Evolutionary conservation across 1,140 invertebrate species (phyloP), one percentile per base, ranked within the genome.

Genomic region (Halotydeus destructor): DNA sequence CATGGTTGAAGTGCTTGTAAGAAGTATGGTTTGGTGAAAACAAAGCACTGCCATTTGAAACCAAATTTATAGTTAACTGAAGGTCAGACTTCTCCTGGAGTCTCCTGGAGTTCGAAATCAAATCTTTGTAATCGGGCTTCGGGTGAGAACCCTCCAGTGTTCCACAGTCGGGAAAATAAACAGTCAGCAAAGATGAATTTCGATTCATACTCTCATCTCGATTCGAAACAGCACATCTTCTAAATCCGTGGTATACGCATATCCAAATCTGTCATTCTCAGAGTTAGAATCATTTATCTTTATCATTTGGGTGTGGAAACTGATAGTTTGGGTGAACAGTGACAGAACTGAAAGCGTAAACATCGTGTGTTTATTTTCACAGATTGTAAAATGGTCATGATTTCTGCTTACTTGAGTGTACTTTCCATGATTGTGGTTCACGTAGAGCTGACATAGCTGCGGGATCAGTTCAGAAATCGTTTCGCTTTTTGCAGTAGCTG

Each of bases 131-230:
- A 51, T 80, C 76, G 2, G 81, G 81, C 55, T 80, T 74, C 25
- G 75, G 67, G 49, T 77, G 69, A 54, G 78, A 75, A 1, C 89
- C 88, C 68, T 94, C 86, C 46, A 97, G 63, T n/a, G 84, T 88
- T 18, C 86, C 86, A 54, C 83, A 88, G 57, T 8, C 66, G 67
- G 41, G 42, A 48, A 53, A 47, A 48, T 38, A 50, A 25, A 31
- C 4, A 14, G n/a, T 34, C 12, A 24, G 9, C 14, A n/a, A 5
- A 35, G 3, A 35, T 11, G 16, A 35, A 9, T 25, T 11, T 25
- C 14, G n/a, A 34, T 22, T 21, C 11, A 46, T 53, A 65, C 75
- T 74, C 69, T 86, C 82, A 93, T 80, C 72, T 94, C 93, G 51
- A 93, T 80, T 66, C 83, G 74, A 41, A 93, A 69, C 59, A 74